Percentiles rank a stretch among this genome's conserved stretches.
Evolutionary conservation across 2,888 invertebrate species (phyloP).

Genomic region (Sphaerophoria rueppellii): DNA sequence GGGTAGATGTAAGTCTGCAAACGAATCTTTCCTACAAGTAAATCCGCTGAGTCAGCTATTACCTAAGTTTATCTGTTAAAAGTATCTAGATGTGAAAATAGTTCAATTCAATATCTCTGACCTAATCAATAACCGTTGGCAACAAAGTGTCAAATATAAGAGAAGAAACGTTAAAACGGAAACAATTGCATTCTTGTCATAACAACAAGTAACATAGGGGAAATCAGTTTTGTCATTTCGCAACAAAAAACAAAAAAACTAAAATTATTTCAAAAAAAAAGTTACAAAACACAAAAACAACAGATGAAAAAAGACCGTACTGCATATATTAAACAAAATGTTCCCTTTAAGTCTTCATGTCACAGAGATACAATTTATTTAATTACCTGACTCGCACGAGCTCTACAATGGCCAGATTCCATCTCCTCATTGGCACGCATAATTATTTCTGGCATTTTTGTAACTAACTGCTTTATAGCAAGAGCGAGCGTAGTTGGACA

Average conservation of each 20-base stretch:
- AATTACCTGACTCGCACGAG: slow-evolving; percentile 64
- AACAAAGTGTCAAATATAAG: too few relatives aligned
- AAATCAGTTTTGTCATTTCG: slow-evolving; percentile 7
- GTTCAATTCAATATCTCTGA: too few relatives aligned
- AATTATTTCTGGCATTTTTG: slow-evolving; percentile 65
- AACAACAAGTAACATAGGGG: too few relatives aligned
- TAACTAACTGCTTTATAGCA: slow-evolving; percentile 53
- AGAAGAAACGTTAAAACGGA: too few relatives aligned
- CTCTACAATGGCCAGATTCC: slow-evolving; percentile 60
- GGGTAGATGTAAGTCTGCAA: too few relatives aligned
- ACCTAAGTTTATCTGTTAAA: too few relatives aligned
- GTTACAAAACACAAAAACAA: neutral
- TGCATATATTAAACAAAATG: slow-evolving; percentile 36
- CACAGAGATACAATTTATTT: slow-evolving; percentile 48
- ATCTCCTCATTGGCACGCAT: slow-evolving; percentile 63
- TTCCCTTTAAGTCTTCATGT: slow-evolving; percentile 42
- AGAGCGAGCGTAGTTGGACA: slow-evolving; percentile 22
- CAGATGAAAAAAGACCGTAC: slow-evolving; percentile 46
- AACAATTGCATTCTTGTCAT: too few relatives aligned
- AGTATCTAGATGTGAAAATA: too few relatives aligned
- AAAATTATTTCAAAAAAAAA: neutral
- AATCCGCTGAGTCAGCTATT: too few relatives aligned
- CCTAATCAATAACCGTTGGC: too few relatives aligned
- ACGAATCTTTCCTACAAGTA: too few relatives aligned
- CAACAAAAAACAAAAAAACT: neutral